Evolutionary conservation across 2,797 vertebrate species (phyloP).

Genomic region (Poecilia velifera): DNA sequence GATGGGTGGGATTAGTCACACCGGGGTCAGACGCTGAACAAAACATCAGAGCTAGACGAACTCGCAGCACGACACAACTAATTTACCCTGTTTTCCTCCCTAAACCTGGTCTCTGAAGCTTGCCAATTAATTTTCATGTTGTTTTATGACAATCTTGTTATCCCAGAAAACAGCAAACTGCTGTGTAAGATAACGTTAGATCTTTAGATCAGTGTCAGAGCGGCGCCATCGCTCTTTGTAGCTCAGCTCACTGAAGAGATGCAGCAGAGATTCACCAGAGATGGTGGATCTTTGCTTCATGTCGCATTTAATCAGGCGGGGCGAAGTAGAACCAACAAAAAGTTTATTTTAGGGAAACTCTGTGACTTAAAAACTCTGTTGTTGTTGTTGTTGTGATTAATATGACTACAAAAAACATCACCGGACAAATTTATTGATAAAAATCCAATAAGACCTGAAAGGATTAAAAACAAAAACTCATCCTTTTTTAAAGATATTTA

Average conservation of each 20-base stretch:
- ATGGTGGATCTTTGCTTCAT: conserved; percentile 24
- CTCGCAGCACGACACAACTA: conserved; percentile 10
- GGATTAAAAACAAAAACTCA: background rate
- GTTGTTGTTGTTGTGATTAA: background rate
- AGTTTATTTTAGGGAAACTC: conserved; percentile 27
- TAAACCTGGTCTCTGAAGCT: conserved; percentile 38
- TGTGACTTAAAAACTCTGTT: background rate
- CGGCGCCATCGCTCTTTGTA: conserved; percentile 4
- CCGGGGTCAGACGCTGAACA: conserved; percentile 16
- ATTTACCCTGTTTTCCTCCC: conserved; percentile 15
- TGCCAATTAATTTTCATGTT: conserved; percentile 40
- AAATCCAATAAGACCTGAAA: background rate
- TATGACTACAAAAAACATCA: background rate
- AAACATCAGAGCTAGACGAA: conserved; percentile 18
- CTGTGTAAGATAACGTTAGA: conserved; percentile 42
- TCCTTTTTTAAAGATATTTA: background rate
- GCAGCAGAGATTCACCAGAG: background rate
- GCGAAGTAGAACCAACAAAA: background rate
- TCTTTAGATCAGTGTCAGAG: conserved; percentile 36
- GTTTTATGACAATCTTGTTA: conserved; percentile 40
- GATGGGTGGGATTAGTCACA: conserved; percentile 29
- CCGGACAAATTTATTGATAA: background rate
- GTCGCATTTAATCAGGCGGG: conserved; percentile 37
- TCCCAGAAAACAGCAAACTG: conserved; percentile 5
- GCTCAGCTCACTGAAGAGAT: conserved; percentile 16